These are phyloP conservation scores for Natrix natrix DNA, from an alignment of 2,797 vertebrate genomes.

Conservation along the genomic window DNA sequence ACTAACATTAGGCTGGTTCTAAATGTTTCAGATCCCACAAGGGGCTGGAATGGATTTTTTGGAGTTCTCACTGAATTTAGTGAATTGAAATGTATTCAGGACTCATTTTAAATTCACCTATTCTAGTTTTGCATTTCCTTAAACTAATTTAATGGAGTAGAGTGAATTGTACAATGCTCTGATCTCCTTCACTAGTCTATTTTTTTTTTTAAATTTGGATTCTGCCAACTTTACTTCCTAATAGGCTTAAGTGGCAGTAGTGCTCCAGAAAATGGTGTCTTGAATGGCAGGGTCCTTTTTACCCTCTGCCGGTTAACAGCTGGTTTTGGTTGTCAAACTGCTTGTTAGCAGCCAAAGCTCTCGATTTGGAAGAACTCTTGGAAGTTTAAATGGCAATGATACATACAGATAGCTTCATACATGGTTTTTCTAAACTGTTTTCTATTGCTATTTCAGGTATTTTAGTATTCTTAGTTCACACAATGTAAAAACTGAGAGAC, in stretches of 20 bases:
- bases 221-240: neutral
- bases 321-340: neutral
- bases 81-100: neutral
- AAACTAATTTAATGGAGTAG: neutral
- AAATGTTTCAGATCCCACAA: neutral
- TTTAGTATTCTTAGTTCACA: neutral
- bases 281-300: neutral
- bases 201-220: neutral
- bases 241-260: neutral
- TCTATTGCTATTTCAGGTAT: neutral
- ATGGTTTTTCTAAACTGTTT: neutral
- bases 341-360: neutral
- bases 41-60: neutral
- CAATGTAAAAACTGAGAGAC: neutral
- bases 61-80: neutral
- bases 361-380: neutral
- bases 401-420: neutral
- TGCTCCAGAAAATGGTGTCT: neutral
- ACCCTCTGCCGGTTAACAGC: neutral
- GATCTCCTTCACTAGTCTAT: neutral
- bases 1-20: neutral
- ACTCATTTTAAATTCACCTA: neutral
- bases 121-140: neutral
- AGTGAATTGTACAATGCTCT: neutral
- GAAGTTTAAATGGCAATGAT: neutral